phyloP scores from a whole-genome alignment of 2,888 invertebrate genomes.

The Lasioglossum malachurum region DNA sequence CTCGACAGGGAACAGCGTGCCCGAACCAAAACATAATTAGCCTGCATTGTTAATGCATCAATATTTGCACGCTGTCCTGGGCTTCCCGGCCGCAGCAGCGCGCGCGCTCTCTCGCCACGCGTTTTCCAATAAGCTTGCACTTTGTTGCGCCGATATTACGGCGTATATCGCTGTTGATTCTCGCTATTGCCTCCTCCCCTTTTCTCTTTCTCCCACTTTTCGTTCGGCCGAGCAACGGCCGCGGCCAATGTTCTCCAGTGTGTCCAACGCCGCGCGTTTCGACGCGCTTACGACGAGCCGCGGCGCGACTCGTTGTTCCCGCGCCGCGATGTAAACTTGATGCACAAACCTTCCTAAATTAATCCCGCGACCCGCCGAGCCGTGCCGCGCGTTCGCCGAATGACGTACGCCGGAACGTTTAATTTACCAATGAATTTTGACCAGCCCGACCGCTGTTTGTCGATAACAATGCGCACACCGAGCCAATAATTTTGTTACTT shows the following conservation, averaged over 20 bases:
- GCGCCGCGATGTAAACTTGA: slow-evolving; percentile 65
- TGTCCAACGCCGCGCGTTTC: slow-evolving; percentile 17
- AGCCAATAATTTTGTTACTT: slow-evolving; percentile 42
- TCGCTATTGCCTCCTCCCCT: slow-evolving; percentile 46
- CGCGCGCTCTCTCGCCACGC: slow-evolving; percentile 51
- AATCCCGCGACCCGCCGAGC: slow-evolving; percentile 42
- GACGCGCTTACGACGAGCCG: slow-evolving; percentile 22
- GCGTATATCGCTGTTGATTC: slow-evolving; percentile 73
- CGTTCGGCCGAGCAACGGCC: neutral
- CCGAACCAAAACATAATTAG: slow-evolving; percentile 85
- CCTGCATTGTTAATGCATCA: slow-evolving; percentile 85
- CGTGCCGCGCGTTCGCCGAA: slow-evolving; percentile 41
- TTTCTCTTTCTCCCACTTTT: slow-evolving; percentile 25
- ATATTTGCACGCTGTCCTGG: slow-evolving; percentile 84
- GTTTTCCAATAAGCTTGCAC: slow-evolving; percentile 76
- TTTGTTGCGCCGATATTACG: slow-evolving; percentile 75
- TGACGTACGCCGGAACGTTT: slow-evolving; percentile 48
- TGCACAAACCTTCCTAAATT: slow-evolving; percentile 69
- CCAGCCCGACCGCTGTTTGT: slow-evolving; percentile 34
- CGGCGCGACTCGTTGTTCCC: slow-evolving; percentile 32
- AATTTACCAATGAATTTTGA: slow-evolving; percentile 64
- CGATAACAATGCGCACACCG: slow-evolving; percentile 49
- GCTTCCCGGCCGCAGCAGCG: slow-evolving; percentile 62
- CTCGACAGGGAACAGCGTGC: slow-evolving; percentile 63
- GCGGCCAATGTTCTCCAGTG: neutral